phyloP scores from a whole-genome alignment of 2,888 invertebrate species.

The Drosophila falleni region DNA sequence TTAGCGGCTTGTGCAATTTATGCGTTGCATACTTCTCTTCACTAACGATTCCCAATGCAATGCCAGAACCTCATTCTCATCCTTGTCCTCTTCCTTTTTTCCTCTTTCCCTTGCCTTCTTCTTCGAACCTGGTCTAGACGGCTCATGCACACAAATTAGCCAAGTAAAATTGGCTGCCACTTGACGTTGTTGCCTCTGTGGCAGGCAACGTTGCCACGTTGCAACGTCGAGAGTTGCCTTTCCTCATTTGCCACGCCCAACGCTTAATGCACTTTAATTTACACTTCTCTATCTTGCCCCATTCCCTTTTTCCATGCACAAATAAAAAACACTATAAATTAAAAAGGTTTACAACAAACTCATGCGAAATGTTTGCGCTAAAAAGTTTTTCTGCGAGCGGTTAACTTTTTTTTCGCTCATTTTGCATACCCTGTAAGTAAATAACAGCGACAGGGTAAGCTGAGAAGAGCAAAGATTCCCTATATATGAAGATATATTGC shows the following conservation, averaged over 20 bases:
- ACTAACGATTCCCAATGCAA: constrained; percentile 65
- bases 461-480: not conserved
- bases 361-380: constrained; percentile 51
- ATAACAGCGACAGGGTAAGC: not conserved
- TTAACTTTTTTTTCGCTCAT: constrained; percentile 7
- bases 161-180: constrained; percentile 75
- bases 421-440: constrained; percentile 34
- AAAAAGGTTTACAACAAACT: constrained; percentile 58
- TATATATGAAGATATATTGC: no score
- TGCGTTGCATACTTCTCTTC: constrained; percentile 58
- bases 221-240: not conserved
- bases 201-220: not conserved
- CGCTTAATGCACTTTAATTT: constrained; percentile 73
- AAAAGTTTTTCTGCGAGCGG: constrained; percentile 34
- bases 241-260: constrained; percentile 34
- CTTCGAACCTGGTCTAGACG: constrained; percentile 51
- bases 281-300: constrained; percentile 22
- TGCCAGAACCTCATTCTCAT: constrained; percentile 6
- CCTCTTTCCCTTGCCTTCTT: not conserved
- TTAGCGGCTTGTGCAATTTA: constrained; percentile 73
- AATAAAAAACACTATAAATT: constrained; percentile 69
- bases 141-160: constrained; percentile 67
- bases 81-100: not conserved
- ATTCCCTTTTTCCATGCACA: no score
- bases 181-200: constrained; percentile 37